Base-by-base conservation (phyloP, 2,888 invertebrate species). In the Campopleginae sp. region DNA sequence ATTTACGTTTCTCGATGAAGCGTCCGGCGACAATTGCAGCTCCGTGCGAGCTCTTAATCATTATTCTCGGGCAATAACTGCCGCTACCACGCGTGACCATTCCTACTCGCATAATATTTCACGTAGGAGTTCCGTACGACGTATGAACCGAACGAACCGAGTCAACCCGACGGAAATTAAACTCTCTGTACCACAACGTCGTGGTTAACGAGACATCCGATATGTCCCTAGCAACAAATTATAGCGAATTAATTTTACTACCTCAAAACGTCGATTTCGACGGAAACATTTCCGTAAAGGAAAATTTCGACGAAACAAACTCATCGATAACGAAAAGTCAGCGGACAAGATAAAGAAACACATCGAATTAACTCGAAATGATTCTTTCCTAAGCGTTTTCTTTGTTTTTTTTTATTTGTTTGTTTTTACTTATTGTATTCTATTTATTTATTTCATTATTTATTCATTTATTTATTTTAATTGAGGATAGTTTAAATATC, bases 51-150 rank as follows among this genome's bases (percentile, higher is more conserved):
- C 58, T 63, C 81, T 75, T 70, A 75, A 81, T 81, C 81, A 81
- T 85, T 75, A 79, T 75, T 65, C 65, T 46, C 51, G n/a, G 65
- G 54, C 78, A 81, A 85, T 81, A 85, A 85, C 78, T 65, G 70
- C 44, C 65, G 68, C 68, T 74, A 74, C 78, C 74, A 74, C 77
- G 61, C 61, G 81, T 77, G 65, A 58, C 33, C 70, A 44, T 75
- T 78, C 63, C 58, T 48, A 48, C 63, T 81, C 70, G 68, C 75
- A 23, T 77, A 76, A 54, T 51, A 19, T 66, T 19, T 77, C 51
- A n/a, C 42, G 65, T 42, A 70, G 42, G 51, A 63, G 17, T 68
- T 54, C 44, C 44, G 27, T 65, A 38, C 65, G 70, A 85, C 78
- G 48, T 72, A 51, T 38, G 61, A 75, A 82, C 70, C 78, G 81